These are phyloP conservation scores for Ptychochromis oligacanthus DNA, from an alignment of 2,113 vertebrate species.

Conservation along the genomic window DNA sequence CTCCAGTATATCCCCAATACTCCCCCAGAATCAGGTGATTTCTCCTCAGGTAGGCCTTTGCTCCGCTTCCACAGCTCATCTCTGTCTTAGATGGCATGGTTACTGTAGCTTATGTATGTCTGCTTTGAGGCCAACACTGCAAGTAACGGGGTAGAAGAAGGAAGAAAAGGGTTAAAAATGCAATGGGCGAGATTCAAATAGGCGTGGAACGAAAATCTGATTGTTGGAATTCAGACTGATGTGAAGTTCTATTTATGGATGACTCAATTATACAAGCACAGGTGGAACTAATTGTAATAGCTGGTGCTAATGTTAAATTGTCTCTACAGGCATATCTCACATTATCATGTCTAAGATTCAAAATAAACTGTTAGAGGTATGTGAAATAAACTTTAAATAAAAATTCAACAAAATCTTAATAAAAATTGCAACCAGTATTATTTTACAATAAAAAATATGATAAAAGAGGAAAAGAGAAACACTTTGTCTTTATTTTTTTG, in stretches of 20 bases:
- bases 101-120: constrained; percentile 97
- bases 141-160: constrained; percentile 52
- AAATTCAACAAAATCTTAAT: neutral
- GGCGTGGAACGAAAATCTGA: constrained; percentile 2
- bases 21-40: constrained; percentile 49
- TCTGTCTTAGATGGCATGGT: constrained; percentile 90
- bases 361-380: neutral
- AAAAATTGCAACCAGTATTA: neutral
- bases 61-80: constrained; percentile 23
- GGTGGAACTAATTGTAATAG: constrained; percentile 33
- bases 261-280: constrained; percentile 24
- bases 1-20: constrained; percentile 32
- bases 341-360: neutral
- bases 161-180: constrained; percentile 36
- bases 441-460: neutral
- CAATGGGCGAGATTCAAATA: constrained; percentile 13
- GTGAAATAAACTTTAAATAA: neutral
- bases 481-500: neutral
- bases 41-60: constrained; percentile 39
- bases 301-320: constrained; percentile 3
- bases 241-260: constrained; percentile 40
- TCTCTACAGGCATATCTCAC: neutral
- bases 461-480: neutral
- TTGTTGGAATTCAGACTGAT: constrained; percentile 26
- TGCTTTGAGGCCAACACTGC: constrained; percentile 92